phyloP scores from a whole-genome alignment of 2,797 vertebrate genomes.

The Diceros bicornis region DNA sequence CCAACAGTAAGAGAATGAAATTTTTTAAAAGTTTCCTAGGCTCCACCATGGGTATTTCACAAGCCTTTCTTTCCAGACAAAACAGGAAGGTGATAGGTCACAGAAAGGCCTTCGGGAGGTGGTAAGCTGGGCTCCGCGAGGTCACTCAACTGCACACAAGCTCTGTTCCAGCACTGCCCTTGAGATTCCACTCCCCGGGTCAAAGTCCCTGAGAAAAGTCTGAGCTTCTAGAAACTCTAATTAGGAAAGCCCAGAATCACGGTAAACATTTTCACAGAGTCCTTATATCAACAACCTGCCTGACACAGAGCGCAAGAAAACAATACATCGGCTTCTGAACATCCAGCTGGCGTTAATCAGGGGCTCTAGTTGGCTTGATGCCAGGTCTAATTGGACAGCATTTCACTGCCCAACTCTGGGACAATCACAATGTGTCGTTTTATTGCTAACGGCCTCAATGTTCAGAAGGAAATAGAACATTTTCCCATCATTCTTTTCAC shows the following conservation, averaged over 20 bases:
- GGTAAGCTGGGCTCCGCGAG: fast-evolving
- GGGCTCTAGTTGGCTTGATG: not conserved
- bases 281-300: constrained; percentile 39
- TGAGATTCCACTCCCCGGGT: not conserved
- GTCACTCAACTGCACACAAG: not conserved
- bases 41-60: not conserved
- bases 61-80: not conserved
- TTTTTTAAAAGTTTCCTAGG: not conserved
- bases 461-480: constrained; percentile 46
- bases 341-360: not conserved
- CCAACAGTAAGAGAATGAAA: not conserved
- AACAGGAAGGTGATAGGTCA: not conserved
- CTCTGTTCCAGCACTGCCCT: not conserved
- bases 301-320: constrained; percentile 54
- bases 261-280: constrained; percentile 61
- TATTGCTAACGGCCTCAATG: constrained; percentile 35
- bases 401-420: not conserved
- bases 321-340: not conserved
- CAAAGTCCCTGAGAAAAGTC: not conserved
- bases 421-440: not conserved
- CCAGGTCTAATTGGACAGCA: constrained; percentile 27
- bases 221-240: constrained; percentile 57
- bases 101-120: not conserved
- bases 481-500: not conserved
- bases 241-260: constrained; percentile 61